phyloP scores from a whole-genome alignment of 2,113 vertebrate species.

The Grallaria varia region DNA sequence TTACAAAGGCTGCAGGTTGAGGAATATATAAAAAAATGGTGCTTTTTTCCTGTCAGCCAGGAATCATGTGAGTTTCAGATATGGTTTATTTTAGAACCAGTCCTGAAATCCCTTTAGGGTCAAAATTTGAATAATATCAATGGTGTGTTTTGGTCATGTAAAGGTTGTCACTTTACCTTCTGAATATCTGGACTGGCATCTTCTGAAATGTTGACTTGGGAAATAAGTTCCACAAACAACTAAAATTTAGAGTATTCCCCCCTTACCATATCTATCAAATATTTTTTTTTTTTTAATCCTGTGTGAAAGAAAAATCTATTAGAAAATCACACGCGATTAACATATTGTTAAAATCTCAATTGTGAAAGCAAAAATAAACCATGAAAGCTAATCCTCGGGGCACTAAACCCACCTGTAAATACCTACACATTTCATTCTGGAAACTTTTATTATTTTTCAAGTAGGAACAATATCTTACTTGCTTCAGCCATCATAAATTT shows the following conservation, averaged over 20 bases:
- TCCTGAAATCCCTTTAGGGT: neutral
- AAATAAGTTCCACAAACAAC: neutral
- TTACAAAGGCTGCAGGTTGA: neutral
- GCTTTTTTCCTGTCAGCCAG: neutral
- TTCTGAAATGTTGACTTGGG: neutral
- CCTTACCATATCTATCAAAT: neutral
- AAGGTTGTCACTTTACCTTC: neutral
- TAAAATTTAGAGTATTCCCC: neutral
- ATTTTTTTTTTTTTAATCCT: neutral
- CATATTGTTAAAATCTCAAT: neutral
- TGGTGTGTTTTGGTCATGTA: neutral
- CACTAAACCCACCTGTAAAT: conserved; percentile 8
- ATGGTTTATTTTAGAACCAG: neutral
- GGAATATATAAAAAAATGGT: neutral
- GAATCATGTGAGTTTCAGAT: neutral
- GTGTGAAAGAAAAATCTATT: neutral
- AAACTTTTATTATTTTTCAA: conserved; percentile 32
- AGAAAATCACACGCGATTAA: neutral
- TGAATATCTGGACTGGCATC: neutral
- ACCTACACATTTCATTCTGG: conserved; percentile 1
- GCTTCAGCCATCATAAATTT: neutral
- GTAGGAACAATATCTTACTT: conserved; percentile 13
- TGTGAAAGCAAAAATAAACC: conserved; percentile 25
- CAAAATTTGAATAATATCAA: neutral
- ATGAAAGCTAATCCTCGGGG: neutral